Base-by-base conservation (phyloP, 2,888 invertebrate genomes). In the Spilosoma lubricipeda region DNA sequence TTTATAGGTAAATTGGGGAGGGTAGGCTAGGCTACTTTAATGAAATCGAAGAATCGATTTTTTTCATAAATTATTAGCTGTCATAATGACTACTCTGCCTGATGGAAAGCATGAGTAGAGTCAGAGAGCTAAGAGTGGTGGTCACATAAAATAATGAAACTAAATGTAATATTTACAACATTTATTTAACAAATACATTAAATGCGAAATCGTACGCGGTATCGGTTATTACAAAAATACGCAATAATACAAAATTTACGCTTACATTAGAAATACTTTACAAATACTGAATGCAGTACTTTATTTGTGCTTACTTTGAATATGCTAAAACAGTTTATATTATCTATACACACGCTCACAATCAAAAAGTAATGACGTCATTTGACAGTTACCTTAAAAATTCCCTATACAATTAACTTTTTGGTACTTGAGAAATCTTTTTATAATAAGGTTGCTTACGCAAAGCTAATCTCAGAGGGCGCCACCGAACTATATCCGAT, bases 121-220 rank as follows among this genome's bases (percentile, higher is more conserved):
- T 8, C 36, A 4, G 7, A 36, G 36, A 36, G 36, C 36, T 36
- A 36, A 36, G 36, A 36, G 36, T 36, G 36, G 39, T 39, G 39
- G 0, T 39, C 36, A 36, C 5, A 36, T 18, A 66, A 33, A 59
- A 69, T 0, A 64, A 20, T n/a, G 15, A 27, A 67, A 76, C 78
- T 68, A 70, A 33, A 80, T 27, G 0, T 42, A 75, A 70, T 82
- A 84, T 80, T 80, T 81, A 87, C 84, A 87, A 87, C 83, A 86
- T 88, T 89, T 88, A 89, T 86, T 71, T 89, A 85, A 87, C 85
- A 88, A 85, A 84, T 84, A 78, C 76, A 81, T 80, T 82, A 74
- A 68, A 81, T 78, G 76, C 71, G 42, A 68, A 68, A 66, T 67
- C 74, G 70, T 73, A 76, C 67, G 70, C 81, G 79, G 79, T 79